Conservation (phyloP, 2,888 invertebrate species). For the Ferrisia virgata region DNA sequence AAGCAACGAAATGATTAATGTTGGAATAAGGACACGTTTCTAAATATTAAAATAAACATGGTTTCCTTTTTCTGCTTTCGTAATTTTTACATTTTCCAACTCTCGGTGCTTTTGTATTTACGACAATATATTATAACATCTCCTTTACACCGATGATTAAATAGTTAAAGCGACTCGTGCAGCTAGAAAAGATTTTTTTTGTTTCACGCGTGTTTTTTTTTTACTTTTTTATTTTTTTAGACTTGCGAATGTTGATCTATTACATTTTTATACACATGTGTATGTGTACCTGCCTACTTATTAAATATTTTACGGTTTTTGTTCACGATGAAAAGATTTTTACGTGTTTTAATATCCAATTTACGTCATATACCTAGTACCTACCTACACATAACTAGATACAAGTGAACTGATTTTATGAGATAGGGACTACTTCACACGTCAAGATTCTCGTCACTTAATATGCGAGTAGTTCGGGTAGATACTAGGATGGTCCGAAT, state of each 20-base stretch:
- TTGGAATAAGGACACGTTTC: neutral
- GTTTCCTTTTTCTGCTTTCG: neutral
- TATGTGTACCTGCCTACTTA: too few relatives aligned
- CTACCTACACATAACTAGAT: neutral
- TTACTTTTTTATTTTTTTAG: too few relatives aligned
- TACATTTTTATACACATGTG: too few relatives aligned
- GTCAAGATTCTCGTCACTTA: too few relatives aligned
- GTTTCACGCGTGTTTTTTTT: neutral
- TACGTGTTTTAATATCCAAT: too few relatives aligned
- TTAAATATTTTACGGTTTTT: neutral
- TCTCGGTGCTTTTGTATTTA: neutral
- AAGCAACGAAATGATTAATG: neutral
- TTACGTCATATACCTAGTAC: neutral
- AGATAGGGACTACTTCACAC: too few relatives aligned
- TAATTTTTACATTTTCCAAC: neutral
- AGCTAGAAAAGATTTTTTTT: neutral
- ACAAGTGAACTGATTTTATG: neutral
- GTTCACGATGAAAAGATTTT: too few relatives aligned
- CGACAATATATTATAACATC: neutral
- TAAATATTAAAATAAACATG: neutral
- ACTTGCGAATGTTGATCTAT: neutral
- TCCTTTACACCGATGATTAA: slow-evolving; percentile 1
- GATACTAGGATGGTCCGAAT: too few relatives aligned
- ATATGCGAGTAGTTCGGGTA: too few relatives aligned
- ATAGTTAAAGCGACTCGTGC: neutral